Evolutionary conservation across 2,113 vertebrate species (phyloP), one percentile per base, ranked within the genome.

Genomic region (Caretta caretta): DNA sequence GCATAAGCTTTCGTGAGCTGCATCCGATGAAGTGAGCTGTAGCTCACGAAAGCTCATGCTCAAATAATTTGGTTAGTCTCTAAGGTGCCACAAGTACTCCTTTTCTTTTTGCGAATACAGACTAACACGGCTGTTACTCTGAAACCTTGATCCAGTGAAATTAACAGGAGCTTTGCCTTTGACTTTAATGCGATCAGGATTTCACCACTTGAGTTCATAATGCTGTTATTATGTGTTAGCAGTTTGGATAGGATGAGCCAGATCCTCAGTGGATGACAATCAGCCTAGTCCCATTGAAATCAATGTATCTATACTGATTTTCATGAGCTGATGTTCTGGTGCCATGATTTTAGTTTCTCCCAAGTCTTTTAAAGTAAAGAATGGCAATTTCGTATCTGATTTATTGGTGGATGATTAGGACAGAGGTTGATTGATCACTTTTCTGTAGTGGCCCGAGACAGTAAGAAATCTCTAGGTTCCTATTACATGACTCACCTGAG

Each of bases 381-480:
- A 42, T 42, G 38, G 38, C 5, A 75, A 42, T 31, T 17, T 65
- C 31, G 16, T 19, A 65, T 75, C 72, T 75, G 72, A 75, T 75
- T 38, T 75, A 42, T 5, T 12, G 19, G 24, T 25, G 72, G 9
- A 38, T n/a, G 69, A 42, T 75, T 75, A 75, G n/a, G 38, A 75
- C 72, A 38, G 7, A 42, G 62, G 31, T 19, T 65, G 62, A 65
- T 9, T 65, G 62, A 65, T 19, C 62, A 65, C 35, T 38, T 38
- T 69, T 38, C 17, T 69, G 65, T 16, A 69, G 19, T n/a, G 19
- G 35, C 65, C 35, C 4, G 16, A 69, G 65, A 69, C 22, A 76
- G 24, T 46, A 27, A 11, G 24, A 46, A 76, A 13, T 5, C 72
- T 38, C 51, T 35, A 53, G 42, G 42, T 56, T 46, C 0, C 0